Percentiles rank a stretch among this genome's conserved stretches.
Conservation (phyloP, 2,888 invertebrate genomes). For the Tetramorium bicarinatum region DNA sequence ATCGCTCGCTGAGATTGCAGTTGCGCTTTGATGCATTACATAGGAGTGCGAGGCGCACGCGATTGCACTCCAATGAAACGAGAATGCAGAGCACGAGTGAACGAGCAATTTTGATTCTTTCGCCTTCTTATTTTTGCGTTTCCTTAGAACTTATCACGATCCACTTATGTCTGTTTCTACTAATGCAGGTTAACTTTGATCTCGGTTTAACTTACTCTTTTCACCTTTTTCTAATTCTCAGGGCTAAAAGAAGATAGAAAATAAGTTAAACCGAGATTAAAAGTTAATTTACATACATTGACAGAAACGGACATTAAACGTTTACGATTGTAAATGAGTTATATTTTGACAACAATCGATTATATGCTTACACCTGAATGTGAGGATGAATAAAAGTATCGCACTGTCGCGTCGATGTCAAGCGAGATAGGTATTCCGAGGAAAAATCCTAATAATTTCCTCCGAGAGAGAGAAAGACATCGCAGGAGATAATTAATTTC, state of each 20-base stretch:
- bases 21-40: constrained; percentile 32
- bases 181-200: background rate
- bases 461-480: background rate
- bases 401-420: background rate
- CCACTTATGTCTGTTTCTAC: too few relatives aligned
- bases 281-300: too few relatives aligned
- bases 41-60: background rate
- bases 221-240: too few relatives aligned
- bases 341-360: background rate
- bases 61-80: constrained; percentile 26
- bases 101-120: background rate
- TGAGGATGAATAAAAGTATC: constrained; percentile 1
- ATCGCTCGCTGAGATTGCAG: constrained; percentile 33
- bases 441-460: constrained; percentile 33
- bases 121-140: background rate
- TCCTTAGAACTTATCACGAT: background rate
- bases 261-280: too few relatives aligned
- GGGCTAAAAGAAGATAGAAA: too few relatives aligned
- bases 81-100: background rate
- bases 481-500: constrained; percentile 4
- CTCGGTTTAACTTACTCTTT: too few relatives aligned
- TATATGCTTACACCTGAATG: background rate
- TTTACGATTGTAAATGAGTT: constrained; percentile 1
- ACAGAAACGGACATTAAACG: background rate
- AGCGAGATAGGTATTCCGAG: background rate